These are phyloP conservation scores for Acanthaster planci DNA, from an alignment of 35 echinoderm and acorn worm genomes.

Conservation along the genomic window DNA sequence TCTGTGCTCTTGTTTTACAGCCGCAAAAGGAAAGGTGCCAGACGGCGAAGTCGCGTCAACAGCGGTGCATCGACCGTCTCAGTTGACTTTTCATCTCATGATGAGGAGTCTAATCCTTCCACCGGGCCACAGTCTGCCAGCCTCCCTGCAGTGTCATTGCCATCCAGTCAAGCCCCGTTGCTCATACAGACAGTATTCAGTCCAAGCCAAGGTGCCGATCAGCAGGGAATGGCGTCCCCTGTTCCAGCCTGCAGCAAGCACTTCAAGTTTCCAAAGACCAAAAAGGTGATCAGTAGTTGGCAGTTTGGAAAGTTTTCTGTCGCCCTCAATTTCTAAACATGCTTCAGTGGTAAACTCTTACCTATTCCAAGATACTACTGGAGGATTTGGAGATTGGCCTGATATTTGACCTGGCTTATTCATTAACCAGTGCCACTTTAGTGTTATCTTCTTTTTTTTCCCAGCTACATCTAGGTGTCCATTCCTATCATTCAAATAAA, in stretches of 20 bases:
- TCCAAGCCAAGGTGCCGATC: background rate
- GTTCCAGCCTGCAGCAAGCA: slow-evolving; percentile 81
- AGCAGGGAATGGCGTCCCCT: slow-evolving; percentile 62
- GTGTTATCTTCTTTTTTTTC: no score
- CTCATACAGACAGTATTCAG: background rate
- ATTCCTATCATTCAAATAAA: no score
- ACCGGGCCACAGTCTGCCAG: background rate
- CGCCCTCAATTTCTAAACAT: no score
- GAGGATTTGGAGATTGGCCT: background rate
- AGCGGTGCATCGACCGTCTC: slow-evolving; percentile 55
- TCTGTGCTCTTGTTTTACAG: background rate
- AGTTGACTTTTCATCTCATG: slow-evolving; percentile 68
- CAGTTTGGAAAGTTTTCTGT: no score
- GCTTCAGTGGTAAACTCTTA: background rate
- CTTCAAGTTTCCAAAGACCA: slow-evolving; percentile 98
- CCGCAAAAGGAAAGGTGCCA: slow-evolving; percentile 14
- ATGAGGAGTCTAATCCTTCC: slow-evolving; percentile 72
- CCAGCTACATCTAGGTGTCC: no score
- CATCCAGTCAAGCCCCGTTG: background rate
- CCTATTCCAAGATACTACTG: background rate
- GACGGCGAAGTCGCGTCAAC: slow-evolving; percentile 67
- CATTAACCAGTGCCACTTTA: no score
- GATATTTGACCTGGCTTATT: no score
- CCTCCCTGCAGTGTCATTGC: background rate
- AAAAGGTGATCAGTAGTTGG: slow-evolving; percentile 83